Base-by-base conservation (phyloP, 2,113 vertebrate species). In the Desmodus rotundus region DNA sequence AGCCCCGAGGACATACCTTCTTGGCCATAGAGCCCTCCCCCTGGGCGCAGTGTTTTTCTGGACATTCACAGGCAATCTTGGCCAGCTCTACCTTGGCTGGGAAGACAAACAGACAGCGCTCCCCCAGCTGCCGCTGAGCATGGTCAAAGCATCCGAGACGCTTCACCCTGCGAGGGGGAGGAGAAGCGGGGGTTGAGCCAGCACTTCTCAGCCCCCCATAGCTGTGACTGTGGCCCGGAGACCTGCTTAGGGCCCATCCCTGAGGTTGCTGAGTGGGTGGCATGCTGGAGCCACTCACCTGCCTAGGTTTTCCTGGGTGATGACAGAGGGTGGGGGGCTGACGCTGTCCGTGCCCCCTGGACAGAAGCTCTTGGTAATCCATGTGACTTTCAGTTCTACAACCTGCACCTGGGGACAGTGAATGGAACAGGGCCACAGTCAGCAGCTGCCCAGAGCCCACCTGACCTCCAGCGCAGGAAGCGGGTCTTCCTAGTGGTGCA, bases 341-440 rank as follows among this genome's bases (percentile, higher is more conserved):
- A 99, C 99, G 26, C 99, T 99, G 97, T 99, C 99, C 1, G 99
- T 99, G 87, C 99, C 99, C 97, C 99, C 99, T 56, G 99, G 99
- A 90, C 99, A 99, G 98, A 99, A 99, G 97, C 99, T 99, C 98
- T 99, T 99, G n/a, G 99, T 99, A 96, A 99, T 99, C 99, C 99
- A 99, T 0, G 99, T 99, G 95, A 99, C 99, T 96, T 99, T 99
- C 31, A 99, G 97, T 95, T 99, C 99, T 33, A 99, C 99, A 24
- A 99, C 99, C 88, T 99, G 99, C 2, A 99, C 99, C 99, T 99
- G 97, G 47, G 96, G 11, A 89, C 4, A 16, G 52, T 22, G 5
- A 83, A 26, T 16, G 20, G 65, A 31, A 41, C 2, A 4, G 67
- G 28, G 31, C 20, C 7, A 5, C 1, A 0, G 76, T 83, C 24